Evolutionary conservation across 2,797 vertebrate genomes (phyloP).

Genomic region (Lemur catta): DNA sequence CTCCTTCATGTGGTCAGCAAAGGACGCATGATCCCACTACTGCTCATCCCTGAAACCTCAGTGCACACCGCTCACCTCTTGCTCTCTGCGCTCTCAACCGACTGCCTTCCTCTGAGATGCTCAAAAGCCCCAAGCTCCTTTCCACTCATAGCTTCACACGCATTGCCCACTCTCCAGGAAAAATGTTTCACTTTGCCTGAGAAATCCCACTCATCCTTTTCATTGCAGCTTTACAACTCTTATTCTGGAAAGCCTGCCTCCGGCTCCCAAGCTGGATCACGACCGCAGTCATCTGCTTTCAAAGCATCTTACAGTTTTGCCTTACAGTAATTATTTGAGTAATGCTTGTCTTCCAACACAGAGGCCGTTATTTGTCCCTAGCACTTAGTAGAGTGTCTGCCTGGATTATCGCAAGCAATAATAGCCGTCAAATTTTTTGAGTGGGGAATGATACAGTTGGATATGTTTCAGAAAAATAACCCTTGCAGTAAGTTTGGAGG

Average conservation of each 20-base stretch:
- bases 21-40: neutral
- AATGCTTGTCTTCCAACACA: neutral
- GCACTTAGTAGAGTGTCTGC: neutral
- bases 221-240: neutral
- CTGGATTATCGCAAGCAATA: neutral
- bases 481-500: neutral
- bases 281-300: neutral
- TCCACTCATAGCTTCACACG: neutral
- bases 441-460: neutral
- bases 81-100: neutral
- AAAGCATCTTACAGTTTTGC: neutral
- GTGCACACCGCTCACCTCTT: neutral
- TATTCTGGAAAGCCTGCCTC: neutral
- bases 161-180: neutral
- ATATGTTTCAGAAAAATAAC: slow-evolving; percentile 20
- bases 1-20: neutral
- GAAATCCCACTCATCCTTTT: neutral
- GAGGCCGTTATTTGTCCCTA: neutral
- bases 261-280: neutral
- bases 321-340: slow-evolving; percentile 3
- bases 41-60: too few species aligned
- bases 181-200: neutral
- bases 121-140: neutral
- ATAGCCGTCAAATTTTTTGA: neutral
- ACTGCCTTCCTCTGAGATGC: neutral